A percentile compares a stretch with the other conserved stretches of the same genome.
Conservation (phyloP, 2,113 vertebrate genomes). For the Vidua macroura region DNA sequence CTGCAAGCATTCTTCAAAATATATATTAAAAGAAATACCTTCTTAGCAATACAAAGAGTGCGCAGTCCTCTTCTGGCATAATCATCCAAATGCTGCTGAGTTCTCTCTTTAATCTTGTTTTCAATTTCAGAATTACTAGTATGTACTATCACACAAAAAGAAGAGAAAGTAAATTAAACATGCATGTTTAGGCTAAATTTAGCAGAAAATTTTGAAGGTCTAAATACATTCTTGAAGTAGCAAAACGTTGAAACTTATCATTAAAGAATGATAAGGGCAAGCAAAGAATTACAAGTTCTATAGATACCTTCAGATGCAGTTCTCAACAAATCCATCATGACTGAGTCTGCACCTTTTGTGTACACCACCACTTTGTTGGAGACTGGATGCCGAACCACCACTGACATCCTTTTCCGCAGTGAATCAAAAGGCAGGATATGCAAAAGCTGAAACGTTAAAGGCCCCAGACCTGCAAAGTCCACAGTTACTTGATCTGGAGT, state of each 20-base stretch:
- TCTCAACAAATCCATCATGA: slow-evolving; percentile 76
- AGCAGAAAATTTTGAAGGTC: background rate
- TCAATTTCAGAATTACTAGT: slow-evolving; percentile 33
- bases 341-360: slow-evolving; percentile 91
- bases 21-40: slow-evolving; percentile 67
- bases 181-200: background rate
- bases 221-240: background rate
- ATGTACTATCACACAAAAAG: slow-evolving; percentile 27
- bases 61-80: slow-evolving; percentile 90
- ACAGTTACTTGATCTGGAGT: slow-evolving; percentile 83
- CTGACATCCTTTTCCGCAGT: slow-evolving; percentile 90
- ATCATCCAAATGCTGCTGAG: slow-evolving; percentile 85
- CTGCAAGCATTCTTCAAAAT: background rate
- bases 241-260: background rate
- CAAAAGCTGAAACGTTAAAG: slow-evolving; percentile 81
- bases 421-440: slow-evolving; percentile 92
- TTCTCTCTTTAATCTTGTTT: slow-evolving; percentile 73
- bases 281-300: background rate
- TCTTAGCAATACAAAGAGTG: slow-evolving; percentile 91
- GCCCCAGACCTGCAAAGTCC: slow-evolving; percentile 80
- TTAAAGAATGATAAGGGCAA: background rate
- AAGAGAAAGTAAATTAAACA: background rate
- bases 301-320: slow-evolving; percentile 28
- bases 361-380: slow-evolving; percentile 86
- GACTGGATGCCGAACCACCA: slow-evolving; percentile 89